Base-by-base conservation (phyloP, 2,888 invertebrate species). In the Metellina segmentata region DNA sequence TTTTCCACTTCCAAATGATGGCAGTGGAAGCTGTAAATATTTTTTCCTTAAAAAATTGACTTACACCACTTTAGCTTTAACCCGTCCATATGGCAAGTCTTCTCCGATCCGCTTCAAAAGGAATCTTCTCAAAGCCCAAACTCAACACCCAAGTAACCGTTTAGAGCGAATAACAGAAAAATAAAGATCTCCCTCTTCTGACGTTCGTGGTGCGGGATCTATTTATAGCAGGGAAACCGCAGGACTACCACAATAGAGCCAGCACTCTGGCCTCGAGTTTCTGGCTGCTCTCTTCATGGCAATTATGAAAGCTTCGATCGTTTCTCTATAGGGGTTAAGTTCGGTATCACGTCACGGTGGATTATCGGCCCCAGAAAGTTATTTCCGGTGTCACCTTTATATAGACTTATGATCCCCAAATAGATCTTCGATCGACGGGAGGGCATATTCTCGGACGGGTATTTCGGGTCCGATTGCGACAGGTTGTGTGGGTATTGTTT, bases 401-500 rank as follows among this genome's bases (percentile, higher is more conserved):
- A 90, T 90, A 90, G 89, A 51, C 49, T 72, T 51, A 49, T 11
- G 78, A 19, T 69, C 78, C 89, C 19, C 49, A 90, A 90, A 90
- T 90, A 90, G 89, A 52, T 49, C 71, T 89, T 90, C 89, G 89
- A 90, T 90, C 85, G 74, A 2, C 16, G n/a, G 9, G 77, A n/a
- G 49, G 75, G 52, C 34, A 79, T 87, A 71, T 70, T 87, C 53
- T 87, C 48, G 77, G 52, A 52, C 51, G 34, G 77, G 34, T 53
- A 34, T 72, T 86, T 85, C 48, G 53, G 34, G 85, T 11, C 34
- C 52, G 61, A 53, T 77, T 6, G 19, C n/a, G 48, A 20, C 51
- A 20, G 16, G 20, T 16, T 4, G 72, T 79, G 51, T 13, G 16
- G 70, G 51, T 49, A 49, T 85, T 83, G 71, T 71, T 52, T 82